Evolutionary conservation across 2,797 vertebrate genomes (phyloP).

Genomic region (Xerus rutilus): DNA sequence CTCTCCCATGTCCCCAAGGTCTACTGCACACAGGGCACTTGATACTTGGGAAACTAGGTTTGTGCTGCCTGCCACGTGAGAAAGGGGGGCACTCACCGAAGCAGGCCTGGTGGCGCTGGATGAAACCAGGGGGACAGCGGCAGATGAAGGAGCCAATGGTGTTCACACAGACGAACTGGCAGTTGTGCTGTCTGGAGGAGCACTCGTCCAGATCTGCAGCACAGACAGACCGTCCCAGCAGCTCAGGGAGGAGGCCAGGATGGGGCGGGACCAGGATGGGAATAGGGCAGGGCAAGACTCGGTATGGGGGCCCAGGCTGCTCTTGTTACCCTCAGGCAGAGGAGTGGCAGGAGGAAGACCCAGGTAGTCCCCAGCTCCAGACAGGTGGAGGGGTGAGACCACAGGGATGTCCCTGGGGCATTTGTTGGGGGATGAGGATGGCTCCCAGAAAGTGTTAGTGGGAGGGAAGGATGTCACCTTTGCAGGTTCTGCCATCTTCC

Average conservation of each 20-base stretch:
- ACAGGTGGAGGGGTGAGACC: too few species aligned
- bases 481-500: slow-evolving; percentile 96
- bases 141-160: slow-evolving; percentile 91
- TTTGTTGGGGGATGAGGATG: not conserved
- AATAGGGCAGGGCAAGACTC: too few species aligned
- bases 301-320: not conserved
- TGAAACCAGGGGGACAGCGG: slow-evolving; percentile 92
- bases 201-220: slow-evolving; percentile 91
- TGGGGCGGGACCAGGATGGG: too few species aligned
- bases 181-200: slow-evolving; percentile 92
- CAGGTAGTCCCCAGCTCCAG: not conserved
- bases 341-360: not conserved
- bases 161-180: slow-evolving; percentile 93
- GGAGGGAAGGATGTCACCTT: slow-evolving; percentile 88
- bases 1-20: too few species aligned
- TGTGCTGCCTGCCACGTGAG: fast-evolving
- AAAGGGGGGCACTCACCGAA: slow-evolving; percentile 87
- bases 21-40: fast-evolving
- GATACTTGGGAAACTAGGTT: not conserved
- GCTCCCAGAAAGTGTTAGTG: fast-evolving
- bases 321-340: not conserved
- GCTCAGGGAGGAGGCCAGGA: not conserved
- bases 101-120: slow-evolving; percentile 91
- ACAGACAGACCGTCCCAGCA: not conserved
- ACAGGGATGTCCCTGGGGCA: too few species aligned